Percentiles rank a stretch among this genome's conserved stretches.
Conservation (phyloP, 2,797 vertebrate species). For the Gambusia yucatana region DNA sequence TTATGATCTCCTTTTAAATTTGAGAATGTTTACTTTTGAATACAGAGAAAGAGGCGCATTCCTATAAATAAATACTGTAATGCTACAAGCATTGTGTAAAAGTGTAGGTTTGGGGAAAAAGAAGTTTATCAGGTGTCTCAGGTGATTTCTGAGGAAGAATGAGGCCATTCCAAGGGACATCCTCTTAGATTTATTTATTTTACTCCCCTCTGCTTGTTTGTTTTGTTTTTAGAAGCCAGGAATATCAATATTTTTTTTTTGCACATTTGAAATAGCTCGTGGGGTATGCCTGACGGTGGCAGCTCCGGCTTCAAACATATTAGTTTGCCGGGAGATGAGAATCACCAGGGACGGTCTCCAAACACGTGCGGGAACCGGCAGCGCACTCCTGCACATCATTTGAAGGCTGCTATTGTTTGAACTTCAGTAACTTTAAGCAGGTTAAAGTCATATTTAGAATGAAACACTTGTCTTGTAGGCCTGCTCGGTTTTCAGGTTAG, state of each 20-base stretch:
- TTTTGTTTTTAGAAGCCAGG: conserved; percentile 79
- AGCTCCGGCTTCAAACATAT: conserved; percentile 82
- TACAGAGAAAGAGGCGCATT: neutral
- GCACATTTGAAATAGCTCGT: conserved; percentile 81
- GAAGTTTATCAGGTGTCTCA: conserved; percentile 65
- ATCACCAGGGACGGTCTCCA: conserved; percentile 72
- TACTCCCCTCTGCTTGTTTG: conserved; percentile 51
- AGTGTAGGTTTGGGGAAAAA: conserved; percentile 37
- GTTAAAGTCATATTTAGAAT: conserved; percentile 77
- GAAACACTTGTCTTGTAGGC: conserved; percentile 56
- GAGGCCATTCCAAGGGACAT: conserved; percentile 68
- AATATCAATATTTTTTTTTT: conserved; percentile 81
- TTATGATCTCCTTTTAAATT: neutral
- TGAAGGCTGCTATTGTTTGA: conserved; percentile 75
- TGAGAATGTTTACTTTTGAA: neutral
- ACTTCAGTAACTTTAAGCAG: conserved; percentile 72
- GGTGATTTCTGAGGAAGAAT: conserved; percentile 64
- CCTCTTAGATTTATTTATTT: conserved; percentile 43
- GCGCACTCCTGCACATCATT: conserved; percentile 68
- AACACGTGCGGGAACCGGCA: conserved; percentile 69
- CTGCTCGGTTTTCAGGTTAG: conserved; percentile 53
- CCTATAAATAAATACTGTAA: conserved; percentile 7
- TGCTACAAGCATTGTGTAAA: conserved; percentile 10
- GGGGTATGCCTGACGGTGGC: conserved; percentile 77
- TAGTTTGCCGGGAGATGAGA: conserved; percentile 75